Evolutionary conservation across 2,113 vertebrate species (phyloP).

Genomic region (Myotis brandtii): DNA sequence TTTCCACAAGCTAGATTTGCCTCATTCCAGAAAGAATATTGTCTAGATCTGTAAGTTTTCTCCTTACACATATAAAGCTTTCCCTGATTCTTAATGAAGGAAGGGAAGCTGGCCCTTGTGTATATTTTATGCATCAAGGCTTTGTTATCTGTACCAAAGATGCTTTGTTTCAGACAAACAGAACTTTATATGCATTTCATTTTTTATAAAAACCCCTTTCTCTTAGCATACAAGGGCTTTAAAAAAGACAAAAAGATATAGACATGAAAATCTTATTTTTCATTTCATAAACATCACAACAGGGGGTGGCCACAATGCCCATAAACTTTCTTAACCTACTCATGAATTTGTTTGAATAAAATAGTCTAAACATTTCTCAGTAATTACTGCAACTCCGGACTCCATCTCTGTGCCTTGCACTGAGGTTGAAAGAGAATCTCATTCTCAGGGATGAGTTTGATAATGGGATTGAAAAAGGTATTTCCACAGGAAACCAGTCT

Average conservation of each 20-base stretch:
- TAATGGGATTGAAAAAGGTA: slow-evolving; percentile 44
- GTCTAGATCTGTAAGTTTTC: slow-evolving; percentile 7
- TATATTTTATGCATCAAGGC: neutral
- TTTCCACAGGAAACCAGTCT: slow-evolving; percentile 49
- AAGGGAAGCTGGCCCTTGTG: neutral
- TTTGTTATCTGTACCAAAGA: slow-evolving; percentile 40
- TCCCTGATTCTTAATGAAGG: slow-evolving; percentile 39
- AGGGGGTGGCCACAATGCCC: neutral
- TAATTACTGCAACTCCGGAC: slow-evolving; percentile 25
- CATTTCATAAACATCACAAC: slow-evolving; percentile 38
- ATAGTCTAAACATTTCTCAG: slow-evolving; percentile 44
- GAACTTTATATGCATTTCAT: neutral
- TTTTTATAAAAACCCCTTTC: slow-evolving; percentile 30
- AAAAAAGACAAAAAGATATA: slow-evolving; percentile 28
- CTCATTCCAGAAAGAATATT: slow-evolving; percentile 5
- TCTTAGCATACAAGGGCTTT: slow-evolving; percentile 4
- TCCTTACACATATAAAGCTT: neutral
- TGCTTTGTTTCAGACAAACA: slow-evolving; percentile 46
- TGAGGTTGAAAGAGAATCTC: slow-evolving; percentile 42
- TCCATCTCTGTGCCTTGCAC: slow-evolving; percentile 8
- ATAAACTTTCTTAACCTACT: neutral
- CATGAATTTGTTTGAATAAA: slow-evolving; percentile 46
- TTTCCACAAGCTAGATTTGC: slow-evolving; percentile 10
- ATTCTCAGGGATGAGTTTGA: slow-evolving; percentile 47
- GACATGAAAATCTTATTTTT: slow-evolving; percentile 60